Base-by-base conservation (phyloP, 2,888 invertebrate species). In the Sinhomidia bicolor region DNA sequence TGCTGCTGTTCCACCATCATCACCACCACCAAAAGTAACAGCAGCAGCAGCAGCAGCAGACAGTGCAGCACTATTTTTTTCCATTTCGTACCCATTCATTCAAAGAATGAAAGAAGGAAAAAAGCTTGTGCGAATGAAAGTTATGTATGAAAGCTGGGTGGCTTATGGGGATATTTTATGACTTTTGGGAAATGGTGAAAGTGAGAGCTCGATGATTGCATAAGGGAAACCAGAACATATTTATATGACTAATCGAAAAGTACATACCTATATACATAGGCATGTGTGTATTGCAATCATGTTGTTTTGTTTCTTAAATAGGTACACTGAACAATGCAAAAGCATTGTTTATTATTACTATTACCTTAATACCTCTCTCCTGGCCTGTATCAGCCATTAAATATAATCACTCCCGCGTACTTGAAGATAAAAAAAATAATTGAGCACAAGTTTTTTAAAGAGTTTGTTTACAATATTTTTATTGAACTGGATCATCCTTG, bases 401-500 rank as follows among this genome's bases (percentile, higher is more conserved):
- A n/a, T n/a, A n/a, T n/a, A n/a, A n/a, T n/a, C n/a, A n/a, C n/a
- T n/a, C n/a, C n/a, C n/a, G n/a, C n/a, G n/a, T n/a, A n/a, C n/a
- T n/a, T n/a, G n/a, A n/a, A n/a, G n/a, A n/a, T n/a, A n/a, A n/a
- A n/a, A n/a, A n/a, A n/a, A n/a, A n/a, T n/a, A n/a, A n/a, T n/a
- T n/a, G n/a, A n/a, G n/a, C n/a, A n/a, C n/a, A n/a, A n/a, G n/a
- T n/a, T n/a, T n/a, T n/a, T n/a, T n/a, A n/a, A n/a, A n/a, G n/a
- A n/a, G 7, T 65, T 51, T 32, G 32, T 82, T 76, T 76, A 76
- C 68, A 82, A 76, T 60, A 74, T 76, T 68, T 82, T 87, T 87
- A 87, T 87, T 87, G 74, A 87, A 87, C 86, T 87, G 41, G 23
- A 71, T 57, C 57, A 74, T 81, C 26, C 20, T 80, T 68, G 65